Conservation (phyloP, 2,113 vertebrate species). For the Crotophaga sulcirostris region DNA sequence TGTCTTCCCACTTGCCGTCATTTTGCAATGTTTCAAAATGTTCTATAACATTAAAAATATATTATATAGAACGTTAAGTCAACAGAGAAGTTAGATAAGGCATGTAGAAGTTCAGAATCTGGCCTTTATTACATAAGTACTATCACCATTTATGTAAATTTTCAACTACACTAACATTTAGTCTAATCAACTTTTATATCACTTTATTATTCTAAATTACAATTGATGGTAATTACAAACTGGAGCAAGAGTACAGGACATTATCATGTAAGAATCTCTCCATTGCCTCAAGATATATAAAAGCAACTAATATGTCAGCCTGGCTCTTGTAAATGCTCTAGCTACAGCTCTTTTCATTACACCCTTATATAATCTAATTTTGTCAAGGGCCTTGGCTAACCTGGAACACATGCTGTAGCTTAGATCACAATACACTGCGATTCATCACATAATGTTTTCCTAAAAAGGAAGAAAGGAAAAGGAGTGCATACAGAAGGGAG, state of each 20-base stretch:
- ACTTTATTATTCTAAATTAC: background rate
- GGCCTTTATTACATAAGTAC: background rate
- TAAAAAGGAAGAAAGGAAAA: background rate
- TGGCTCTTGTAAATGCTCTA: conserved; percentile 32
- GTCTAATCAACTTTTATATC: background rate
- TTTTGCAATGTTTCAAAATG: background rate
- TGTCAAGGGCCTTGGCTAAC: conserved; percentile 57
- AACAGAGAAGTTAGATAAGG: background rate
- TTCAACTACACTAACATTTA: background rate
- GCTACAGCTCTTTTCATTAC: conserved; percentile 61
- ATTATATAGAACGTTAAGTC: background rate
- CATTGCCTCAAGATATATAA: conserved; percentile 29
- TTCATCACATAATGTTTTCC: conserved; percentile 19
- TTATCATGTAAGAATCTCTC: conserved; percentile 10
- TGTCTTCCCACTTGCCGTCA: background rate
- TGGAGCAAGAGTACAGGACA: conserved; percentile 1
- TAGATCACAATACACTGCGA: background rate
- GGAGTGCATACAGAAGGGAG: background rate
- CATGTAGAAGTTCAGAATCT: background rate
- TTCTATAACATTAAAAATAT: background rate
- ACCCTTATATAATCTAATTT: conserved; percentile 50
- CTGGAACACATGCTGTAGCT: conserved; percentile 36
- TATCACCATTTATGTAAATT: background rate
- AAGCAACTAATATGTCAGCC: conserved; percentile 34
- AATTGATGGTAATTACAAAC: conserved; percentile 18